A percentile compares a stretch with the other conserved stretches of the same genome.
Evolutionary conservation across 2,888 invertebrate species (phyloP).

Genomic region (Lacanobia oleracea): DNA sequence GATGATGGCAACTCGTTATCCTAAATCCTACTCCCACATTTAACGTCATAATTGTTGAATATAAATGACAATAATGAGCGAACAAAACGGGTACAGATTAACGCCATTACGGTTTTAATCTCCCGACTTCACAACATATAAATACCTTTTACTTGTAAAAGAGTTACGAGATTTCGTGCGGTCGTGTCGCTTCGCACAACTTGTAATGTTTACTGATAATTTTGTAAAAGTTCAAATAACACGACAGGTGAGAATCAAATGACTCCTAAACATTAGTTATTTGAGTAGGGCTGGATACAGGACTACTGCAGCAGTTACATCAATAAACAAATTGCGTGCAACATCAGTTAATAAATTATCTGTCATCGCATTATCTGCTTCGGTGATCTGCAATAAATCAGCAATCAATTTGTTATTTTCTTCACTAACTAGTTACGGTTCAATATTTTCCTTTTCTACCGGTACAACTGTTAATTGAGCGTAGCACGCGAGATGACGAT

Average conservation of each 20-base stretch:
- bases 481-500: conserved; percentile 27
- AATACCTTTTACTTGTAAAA: conserved; percentile 39
- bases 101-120: conserved; percentile 28
- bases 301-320: conserved; percentile 19
- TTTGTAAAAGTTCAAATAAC: conserved; percentile 59
- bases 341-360: conserved; percentile 20
- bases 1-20: conserved; percentile 20
- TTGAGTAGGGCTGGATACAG: conserved; percentile 27
- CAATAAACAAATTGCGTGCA: conserved; percentile 21
- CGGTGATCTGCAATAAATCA: conserved; percentile 30
- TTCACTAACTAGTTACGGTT: conserved; percentile 25
- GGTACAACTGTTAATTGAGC: conserved; percentile 19
- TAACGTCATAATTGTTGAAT: conserved; percentile 20
- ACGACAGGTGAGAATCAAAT: conserved; percentile 48
- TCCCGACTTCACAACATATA: not conserved
- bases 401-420: conserved; percentile 43
- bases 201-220: conserved; percentile 46
- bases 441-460: conserved; percentile 15
- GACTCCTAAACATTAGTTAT: conserved; percentile 45
- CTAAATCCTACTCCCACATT: conserved; percentile 26
- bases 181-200: conserved; percentile 8
- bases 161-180: conserved; percentile 16
- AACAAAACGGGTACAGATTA: conserved; percentile 33
- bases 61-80: conserved; percentile 13
- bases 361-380: conserved; percentile 37